Conservation (phyloP, 2,797 vertebrate species). For the Apodemus agrarius region DNA sequence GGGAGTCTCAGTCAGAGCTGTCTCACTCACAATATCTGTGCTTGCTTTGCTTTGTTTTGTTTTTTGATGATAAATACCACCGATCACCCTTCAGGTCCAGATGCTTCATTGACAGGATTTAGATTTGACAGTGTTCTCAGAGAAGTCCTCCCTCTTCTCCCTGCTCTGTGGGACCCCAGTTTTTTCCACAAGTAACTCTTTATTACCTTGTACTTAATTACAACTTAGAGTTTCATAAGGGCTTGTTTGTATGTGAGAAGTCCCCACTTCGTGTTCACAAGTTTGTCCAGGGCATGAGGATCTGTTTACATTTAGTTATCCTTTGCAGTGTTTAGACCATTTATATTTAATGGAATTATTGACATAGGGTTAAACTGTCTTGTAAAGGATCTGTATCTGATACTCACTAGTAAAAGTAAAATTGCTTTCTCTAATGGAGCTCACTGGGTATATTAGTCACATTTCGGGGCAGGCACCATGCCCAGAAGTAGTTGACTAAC, state of each 20-base stretch:
- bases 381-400: neutral
- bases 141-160: neutral
- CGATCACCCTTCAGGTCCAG: neutral
- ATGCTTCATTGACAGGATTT: neutral
- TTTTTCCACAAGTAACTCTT: neutral
- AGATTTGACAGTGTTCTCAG: neutral
- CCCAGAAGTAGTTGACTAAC: neutral
- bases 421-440: too few relatives aligned
- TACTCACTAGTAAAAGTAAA: neutral
- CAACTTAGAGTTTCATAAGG: neutral
- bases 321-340: neutral
- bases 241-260: neutral
- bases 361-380: neutral
- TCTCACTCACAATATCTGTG: neutral
- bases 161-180: neutral
- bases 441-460: neutral
- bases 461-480: neutral
- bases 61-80: neutral
- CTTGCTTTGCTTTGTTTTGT: neutral
- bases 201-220: neutral
- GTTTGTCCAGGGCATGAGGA: neutral
- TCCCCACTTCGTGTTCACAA: neutral
- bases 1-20: neutral
- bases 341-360: conserved; percentile 38
- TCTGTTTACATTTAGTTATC: neutral